Conservation (phyloP, 2,888 invertebrate genomes). For the Eristalinus aeneus region DNA sequence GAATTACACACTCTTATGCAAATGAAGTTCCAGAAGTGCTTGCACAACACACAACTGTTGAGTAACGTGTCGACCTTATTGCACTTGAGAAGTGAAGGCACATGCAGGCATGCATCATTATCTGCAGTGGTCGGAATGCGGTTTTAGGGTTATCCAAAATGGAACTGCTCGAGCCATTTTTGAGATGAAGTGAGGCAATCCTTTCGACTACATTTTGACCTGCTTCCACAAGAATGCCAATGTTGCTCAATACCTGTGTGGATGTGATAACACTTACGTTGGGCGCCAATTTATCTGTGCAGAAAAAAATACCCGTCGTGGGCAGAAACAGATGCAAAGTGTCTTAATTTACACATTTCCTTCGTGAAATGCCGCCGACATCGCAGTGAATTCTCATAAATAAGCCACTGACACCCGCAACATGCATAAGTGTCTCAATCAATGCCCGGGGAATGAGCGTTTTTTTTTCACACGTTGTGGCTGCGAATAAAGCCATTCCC, state of each 20-base stretch:
- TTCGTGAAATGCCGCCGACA: background rate
- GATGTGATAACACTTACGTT: background rate
- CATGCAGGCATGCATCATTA: background rate
- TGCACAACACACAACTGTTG: background rate
- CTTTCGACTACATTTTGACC: background rate
- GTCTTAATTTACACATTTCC: background rate
- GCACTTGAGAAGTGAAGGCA: background rate
- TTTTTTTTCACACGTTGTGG: background rate
- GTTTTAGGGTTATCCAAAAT: background rate
- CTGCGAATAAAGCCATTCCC: background rate
- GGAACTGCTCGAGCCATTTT: background rate
- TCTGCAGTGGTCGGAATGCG: background rate
- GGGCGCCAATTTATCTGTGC: background rate
- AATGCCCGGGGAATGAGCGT: background rate
- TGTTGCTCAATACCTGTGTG: too few relatives aligned
- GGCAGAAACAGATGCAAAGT: background rate
- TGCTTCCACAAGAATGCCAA: too few relatives aligned
- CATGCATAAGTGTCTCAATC: background rate
- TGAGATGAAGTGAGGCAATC: background rate
- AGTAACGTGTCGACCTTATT: background rate
- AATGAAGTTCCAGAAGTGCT: background rate
- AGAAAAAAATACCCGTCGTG: too few relatives aligned
- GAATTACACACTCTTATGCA: slow-evolving; percentile 7
- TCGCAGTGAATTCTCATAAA: background rate
- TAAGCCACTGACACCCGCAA: background rate